Evolutionary conservation across 2,113 vertebrate species (phyloP), one percentile per base, ranked within the genome.

Genomic region (Colaptes auratus): DNA sequence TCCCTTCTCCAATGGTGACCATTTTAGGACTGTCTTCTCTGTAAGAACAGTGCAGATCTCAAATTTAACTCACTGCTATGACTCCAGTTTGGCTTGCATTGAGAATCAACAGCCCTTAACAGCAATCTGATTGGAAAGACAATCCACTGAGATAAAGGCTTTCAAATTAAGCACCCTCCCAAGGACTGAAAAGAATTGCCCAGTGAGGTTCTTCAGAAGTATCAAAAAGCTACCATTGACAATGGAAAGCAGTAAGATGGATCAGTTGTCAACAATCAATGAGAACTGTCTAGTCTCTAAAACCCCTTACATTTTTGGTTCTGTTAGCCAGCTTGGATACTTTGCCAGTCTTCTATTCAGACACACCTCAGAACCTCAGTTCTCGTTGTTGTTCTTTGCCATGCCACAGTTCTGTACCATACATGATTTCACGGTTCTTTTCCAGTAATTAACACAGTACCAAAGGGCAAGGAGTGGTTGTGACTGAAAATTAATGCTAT

Each of bases 401-500:
- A 58, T 0, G 0, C n/a, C 83, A 50, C 64, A 90, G 56, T 64
- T 73, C 71, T 81, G 79, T 67, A 53, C 82, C 86, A 52, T 70
- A 42, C 36, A 0, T 0, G 18, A 95, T 93, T 97, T 96, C 77
- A 95, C 2, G 69, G 95, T 31, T 89, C 96, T 96, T 95, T 96
- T 96, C 89, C 92, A 88, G 85, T 87, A 90, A 96, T 96, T 97
- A 96, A 75, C 59, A 33, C 61, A 96, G 95, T 84, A 96, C 55
- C 65, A 95, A 94, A 95, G 90, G 91, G 75, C 85, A 63, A 72
- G n/a, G 61, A 78, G 74, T 17, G 76, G 83, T 85, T 85, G 82
- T 36, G 78, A 86, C 78, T 95, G 89, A 94, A 93, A 97, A 95
- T 93, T 93, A 97, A 96, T 93, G 82, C 80, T 95, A 76, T 33